Percentiles rank a stretch among this genome's conserved stretches.
Conservation (phyloP, 2,888 invertebrate species). For the Caradrina clavipalpis region DNA sequence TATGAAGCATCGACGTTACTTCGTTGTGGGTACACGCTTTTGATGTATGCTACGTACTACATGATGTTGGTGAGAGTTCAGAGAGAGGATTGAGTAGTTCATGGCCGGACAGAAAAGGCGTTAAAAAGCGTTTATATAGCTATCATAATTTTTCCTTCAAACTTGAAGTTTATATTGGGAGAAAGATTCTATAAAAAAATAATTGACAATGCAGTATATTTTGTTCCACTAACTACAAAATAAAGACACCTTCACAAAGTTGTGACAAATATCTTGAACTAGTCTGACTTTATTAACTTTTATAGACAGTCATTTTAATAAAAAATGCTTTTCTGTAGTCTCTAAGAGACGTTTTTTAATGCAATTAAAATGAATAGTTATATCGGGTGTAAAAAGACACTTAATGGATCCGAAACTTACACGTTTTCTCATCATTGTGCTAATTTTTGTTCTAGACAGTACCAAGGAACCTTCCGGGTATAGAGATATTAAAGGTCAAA, state of each 20-base stretch:
- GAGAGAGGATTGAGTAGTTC: conserved; percentile 1
- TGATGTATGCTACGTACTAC: conserved; percentile 25
- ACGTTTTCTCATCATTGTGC: no score
- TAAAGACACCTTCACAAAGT: conserved; percentile 2
- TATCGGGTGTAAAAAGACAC: no score
- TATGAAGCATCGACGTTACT: conserved; percentile 67
- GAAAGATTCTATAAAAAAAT: no score
- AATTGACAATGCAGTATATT: neutral
- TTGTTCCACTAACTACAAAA: neutral
- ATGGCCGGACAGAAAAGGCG: neutral
- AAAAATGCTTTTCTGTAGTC: neutral
- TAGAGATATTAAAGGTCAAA: no score
- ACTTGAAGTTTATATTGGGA: no score
- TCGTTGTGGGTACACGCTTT: conserved; percentile 43
- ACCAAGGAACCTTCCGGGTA: no score
- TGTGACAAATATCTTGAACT: conserved; percentile 9
- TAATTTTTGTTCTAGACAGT: no score
- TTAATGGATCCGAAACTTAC: no score
- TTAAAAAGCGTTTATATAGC: neutral
- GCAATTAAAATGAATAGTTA: no score
- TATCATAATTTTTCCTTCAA: neutral
- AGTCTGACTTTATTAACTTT: neutral
- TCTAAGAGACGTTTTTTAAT: conserved; percentile 13
- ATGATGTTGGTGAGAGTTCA: conserved; percentile 14
- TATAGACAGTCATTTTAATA: neutral